Conservation (phyloP, 2,888 invertebrate genomes). For the Lamellibrachia columna region DNA sequence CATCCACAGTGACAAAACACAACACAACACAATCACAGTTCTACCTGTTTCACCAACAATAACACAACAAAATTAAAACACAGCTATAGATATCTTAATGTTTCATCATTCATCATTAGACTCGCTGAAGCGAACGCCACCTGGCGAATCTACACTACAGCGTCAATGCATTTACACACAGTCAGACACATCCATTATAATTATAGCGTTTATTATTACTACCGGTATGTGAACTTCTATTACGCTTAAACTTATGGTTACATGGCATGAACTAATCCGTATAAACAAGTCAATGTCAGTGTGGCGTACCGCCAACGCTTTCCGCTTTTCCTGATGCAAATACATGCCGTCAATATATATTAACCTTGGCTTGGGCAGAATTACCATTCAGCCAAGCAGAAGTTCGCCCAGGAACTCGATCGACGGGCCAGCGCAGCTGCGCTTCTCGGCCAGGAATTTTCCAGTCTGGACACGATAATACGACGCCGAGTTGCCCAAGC, state of each 20-base stretch:
- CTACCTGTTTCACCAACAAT: no score
- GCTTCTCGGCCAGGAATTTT: neutral
- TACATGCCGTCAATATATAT: neutral
- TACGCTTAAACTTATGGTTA: neutral
- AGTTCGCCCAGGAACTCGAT: neutral
- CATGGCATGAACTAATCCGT: neutral
- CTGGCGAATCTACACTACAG: no score
- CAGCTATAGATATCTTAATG: no score
- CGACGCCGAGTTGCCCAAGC: neutral
- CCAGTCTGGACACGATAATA: neutral
- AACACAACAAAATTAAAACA: no score
- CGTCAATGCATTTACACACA: no score
- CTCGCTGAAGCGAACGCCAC: no score
- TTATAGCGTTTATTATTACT: neutral
- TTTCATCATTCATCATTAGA: no score
- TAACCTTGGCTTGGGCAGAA: neutral
- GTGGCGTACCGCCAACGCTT: neutral
- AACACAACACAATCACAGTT: no score
- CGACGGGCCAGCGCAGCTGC: neutral
- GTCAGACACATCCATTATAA: neutral
- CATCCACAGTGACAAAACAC: no score
- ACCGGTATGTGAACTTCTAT: no score
- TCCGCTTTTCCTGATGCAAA: neutral
- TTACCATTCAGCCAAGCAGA: neutral
- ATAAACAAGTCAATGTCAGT: neutral